Conservation (phyloP, 2,113 vertebrate genomes). For the Australoheros scitulus region DNA sequence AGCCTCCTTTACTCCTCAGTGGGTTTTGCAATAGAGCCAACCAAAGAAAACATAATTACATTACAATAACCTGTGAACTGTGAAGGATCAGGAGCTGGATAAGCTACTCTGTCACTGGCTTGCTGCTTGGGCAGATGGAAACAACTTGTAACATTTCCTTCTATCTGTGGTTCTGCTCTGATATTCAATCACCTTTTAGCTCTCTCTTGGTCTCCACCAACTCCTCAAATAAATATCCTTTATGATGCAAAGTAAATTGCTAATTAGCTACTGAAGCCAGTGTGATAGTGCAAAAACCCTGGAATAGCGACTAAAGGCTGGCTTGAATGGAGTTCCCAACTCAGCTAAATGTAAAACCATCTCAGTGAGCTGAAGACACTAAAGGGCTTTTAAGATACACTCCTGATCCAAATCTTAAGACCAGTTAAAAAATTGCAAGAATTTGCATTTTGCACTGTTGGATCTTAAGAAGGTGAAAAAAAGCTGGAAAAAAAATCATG, state of each 20-base stretch:
- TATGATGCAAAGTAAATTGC: background rate
- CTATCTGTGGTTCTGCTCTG: background rate
- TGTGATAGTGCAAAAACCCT: background rate
- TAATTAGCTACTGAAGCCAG: background rate
- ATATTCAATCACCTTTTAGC: background rate
- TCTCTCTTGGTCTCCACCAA: background rate
- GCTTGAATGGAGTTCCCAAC: background rate
- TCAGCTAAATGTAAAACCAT: background rate
- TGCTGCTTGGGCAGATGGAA: background rate
- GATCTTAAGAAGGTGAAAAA: too few species aligned
- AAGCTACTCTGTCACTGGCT: background rate
- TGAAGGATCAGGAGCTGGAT: background rate
- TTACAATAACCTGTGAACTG: background rate
- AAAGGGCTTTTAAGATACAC: background rate
- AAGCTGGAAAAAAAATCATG: too few species aligned
- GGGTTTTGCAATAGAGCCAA: too few species aligned
- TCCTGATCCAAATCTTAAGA: too few species aligned
- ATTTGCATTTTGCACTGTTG: too few species aligned
- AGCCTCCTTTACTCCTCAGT: too few species aligned
- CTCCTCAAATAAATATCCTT: background rate
- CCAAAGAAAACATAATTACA: too few species aligned
- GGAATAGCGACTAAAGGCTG: background rate
- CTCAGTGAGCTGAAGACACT: background rate
- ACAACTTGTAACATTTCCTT: background rate
- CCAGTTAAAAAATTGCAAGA: too few species aligned